Evolutionary conservation across 2,888 invertebrate genomes (phyloP), one percentile per base, ranked within the genome.

Genomic region (Platycnemis pennipes): DNA sequence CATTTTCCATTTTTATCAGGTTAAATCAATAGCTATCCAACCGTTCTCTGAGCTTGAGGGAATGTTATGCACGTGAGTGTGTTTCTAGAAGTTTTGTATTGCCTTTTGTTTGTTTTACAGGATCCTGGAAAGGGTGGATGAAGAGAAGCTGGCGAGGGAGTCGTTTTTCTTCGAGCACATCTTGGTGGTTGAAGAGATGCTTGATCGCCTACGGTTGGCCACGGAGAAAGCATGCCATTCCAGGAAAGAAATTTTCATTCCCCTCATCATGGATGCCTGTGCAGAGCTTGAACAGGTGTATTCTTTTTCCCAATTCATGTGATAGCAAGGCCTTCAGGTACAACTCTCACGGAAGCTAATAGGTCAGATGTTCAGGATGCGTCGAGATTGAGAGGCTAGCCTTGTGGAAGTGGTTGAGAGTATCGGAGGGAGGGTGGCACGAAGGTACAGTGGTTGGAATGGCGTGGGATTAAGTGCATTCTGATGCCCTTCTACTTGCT

Each of bases 121-220:
- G 77, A 1, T 26, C 37, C 1, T 37, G 37, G 77, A 77, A 16
- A 77, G 37, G 77, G 88, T 94, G 37, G 94, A 95, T 0, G 94
- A 95, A 95, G 97, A 97, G 96, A 97, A 96, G 97, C 97, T n/a
- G 26, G 63, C n/a, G 11, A 56, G 98, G 96, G 97, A 98, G 95
- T 97, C 97, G 88, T 98, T 98, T 95, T 97, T 98, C 95, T 97
- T 98, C 96, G 98, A 99, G 95, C 98, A 99, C 95, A 98, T 98
- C 94, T 97, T 98, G 0, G 97, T 98, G 94, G 96, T 98, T 26
- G 98, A 98, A 96, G 97, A 98, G 22, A 97, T 98, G 96, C 96
- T 98, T 88, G 98, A 98, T 96, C 97, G 98, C 45, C 96, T 99
- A 94, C 97, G 98, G 4, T 96, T 97, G 86, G 97, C 97, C 8